phyloP scores from a whole-genome alignment of 2,888 invertebrate genomes.

The Drosophila lutescens region DNA sequence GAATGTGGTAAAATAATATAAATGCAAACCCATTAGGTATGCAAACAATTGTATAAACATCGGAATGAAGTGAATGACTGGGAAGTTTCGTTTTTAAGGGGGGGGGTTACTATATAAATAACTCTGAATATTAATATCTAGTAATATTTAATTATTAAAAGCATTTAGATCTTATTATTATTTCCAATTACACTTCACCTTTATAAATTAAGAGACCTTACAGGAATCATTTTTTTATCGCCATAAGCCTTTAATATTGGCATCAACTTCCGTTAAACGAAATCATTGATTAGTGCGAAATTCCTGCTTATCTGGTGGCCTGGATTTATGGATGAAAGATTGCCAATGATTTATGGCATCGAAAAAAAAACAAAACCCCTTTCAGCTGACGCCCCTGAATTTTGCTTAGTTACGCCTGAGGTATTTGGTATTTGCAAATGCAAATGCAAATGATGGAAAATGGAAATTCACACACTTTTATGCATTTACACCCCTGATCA shows the following conservation, averaged over 20 bases:
- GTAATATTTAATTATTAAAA: no score
- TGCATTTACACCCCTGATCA: constrained; percentile 20
- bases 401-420: constrained; percentile 22
- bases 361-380: background rate
- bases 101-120: background rate
- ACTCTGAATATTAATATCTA: no score
- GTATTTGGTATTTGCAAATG: constrained; percentile 12
- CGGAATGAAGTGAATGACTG: background rate
- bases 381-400: background rate
- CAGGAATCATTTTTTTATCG: background rate
- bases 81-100: background rate
- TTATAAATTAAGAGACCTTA: no score
- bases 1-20: background rate
- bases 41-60: constrained; percentile 3
- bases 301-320: constrained; percentile 16
- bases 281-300: constrained; percentile 5
- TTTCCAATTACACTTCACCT: no score
- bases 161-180: no score
- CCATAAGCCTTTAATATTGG: background rate
- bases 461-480: constrained; percentile 21
- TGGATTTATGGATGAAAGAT: constrained; percentile 27
- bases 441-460: constrained; percentile 36
- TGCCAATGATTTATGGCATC: constrained; percentile 2
- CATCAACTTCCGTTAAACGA: constrained; percentile 10
- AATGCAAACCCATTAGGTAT: background rate